A percentile compares a stretch with the other conserved stretches of the same genome.
These are phyloP conservation scores for Vombatus ursinus DNA, from an alignment of 2,113 vertebrate genomes.

Conservation along the genomic window DNA sequence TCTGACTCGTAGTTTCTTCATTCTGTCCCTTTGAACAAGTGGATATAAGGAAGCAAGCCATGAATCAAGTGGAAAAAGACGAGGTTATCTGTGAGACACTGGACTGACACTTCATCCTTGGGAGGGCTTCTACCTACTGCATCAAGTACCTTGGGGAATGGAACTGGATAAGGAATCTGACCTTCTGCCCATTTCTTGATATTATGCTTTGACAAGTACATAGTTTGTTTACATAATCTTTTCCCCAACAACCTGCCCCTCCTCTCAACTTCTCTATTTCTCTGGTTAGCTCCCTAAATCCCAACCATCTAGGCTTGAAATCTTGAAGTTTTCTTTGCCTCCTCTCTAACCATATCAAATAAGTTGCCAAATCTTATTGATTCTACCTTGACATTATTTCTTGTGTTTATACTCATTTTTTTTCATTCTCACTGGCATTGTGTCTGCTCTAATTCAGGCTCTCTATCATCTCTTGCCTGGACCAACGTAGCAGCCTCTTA, in stretches of 20 bases:
- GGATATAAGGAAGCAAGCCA: background rate
- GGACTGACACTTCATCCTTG: rapidly evolving
- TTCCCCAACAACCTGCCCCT: background rate
- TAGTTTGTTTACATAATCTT: background rate
- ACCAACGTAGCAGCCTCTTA: background rate
- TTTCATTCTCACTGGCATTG: background rate
- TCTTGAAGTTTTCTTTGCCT: background rate
- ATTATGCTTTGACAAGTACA: background rate
- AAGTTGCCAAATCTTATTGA: background rate
- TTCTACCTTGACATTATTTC: background rate
- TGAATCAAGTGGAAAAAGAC: background rate
- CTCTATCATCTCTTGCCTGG: background rate
- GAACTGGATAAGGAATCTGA: background rate
- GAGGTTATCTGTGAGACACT: background rate
- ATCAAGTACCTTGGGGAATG: background rate
- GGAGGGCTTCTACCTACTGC: background rate
- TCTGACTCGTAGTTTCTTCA: background rate
- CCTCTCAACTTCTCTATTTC: background rate
- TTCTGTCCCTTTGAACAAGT: constrained; percentile 59
- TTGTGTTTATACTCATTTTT: background rate
- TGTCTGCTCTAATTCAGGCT: background rate
- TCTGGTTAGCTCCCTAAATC: background rate
- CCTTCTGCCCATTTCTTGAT: background rate
- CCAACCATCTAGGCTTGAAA: background rate
- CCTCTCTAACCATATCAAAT: background rate